Evolutionary conservation across 2,797 vertebrate genomes (phyloP).

Genomic region (Cyclura pinguis): DNA sequence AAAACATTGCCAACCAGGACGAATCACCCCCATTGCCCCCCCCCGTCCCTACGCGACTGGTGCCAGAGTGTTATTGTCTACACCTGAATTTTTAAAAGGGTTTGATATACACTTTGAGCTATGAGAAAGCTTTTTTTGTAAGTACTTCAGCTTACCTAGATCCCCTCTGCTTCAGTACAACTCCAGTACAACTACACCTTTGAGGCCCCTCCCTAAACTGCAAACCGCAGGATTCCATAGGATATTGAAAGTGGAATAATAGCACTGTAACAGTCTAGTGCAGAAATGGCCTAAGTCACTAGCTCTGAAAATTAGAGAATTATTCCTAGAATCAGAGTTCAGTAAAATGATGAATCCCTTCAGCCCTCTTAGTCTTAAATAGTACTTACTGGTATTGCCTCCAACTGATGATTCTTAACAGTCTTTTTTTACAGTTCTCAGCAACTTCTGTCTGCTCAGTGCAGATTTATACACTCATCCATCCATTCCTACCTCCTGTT

Average conservation of each 20-base stretch:
- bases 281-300: no score
- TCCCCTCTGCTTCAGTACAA: not conserved
- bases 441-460: not conserved
- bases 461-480: not conserved
- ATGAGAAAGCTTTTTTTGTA: not conserved
- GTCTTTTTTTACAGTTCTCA: not conserved
- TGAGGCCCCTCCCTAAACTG: no score
- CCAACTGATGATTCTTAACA: not conserved
- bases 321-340: not conserved
- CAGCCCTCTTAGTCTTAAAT: not conserved
- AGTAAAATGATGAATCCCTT: not conserved
- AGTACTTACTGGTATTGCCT: not conserved
- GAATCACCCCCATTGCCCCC: no score
- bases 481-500: not conserved
- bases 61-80: not conserved
- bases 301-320: not conserved
- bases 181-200: no score
- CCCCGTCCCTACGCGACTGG: no score
- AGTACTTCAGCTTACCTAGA: not conserved
- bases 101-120: not conserved
- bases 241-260: no score
- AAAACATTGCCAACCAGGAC: no score
- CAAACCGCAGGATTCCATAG: no score
- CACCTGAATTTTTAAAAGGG: not conserved
- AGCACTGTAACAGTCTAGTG: no score